Evolutionary conservation across 2,797 vertebrate species (phyloP), one percentile per base, ranked within the genome.

Genomic region (Argya squamiceps): DNA sequence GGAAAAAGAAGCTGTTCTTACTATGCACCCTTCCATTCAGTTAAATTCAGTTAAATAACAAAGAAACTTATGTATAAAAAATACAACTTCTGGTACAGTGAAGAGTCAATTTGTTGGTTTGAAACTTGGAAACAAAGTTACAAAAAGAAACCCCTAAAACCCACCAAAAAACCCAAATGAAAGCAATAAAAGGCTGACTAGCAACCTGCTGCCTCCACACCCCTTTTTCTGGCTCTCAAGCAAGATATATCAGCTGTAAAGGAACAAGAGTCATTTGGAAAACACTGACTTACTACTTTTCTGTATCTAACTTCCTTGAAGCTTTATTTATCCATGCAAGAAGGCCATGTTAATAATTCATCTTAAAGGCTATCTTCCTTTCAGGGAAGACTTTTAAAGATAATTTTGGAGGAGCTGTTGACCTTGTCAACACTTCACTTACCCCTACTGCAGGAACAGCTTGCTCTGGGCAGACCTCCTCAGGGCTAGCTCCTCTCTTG

Each of bases 51-150:
- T 63, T 71, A 58, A 77, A 47, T 34, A 64, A 13, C 23, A 34
- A 26, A 20, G 5, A 18, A 69, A 3, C 27, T 27, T 22, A 53
- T 0, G 0, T 11, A n/a, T 24, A 10, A 59, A 76, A 71, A 56
- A 30, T 19, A 36, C 5, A 60, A 12, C 10, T 76, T 73, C 49
- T 60, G 22, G 11, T 6, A 65, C 83, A 76, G 8, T 24, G 37
- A 43, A 3, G 6, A 9, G 30, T 73, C 47, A 43, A 52, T 60
- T 77, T 65, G 9, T 52, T 73, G 37, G 13, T 73, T 62, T 44
- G 36, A 44, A 65, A 52, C 8, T 27, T 60, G 73, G 50, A 91
- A 86, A 76, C 4, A 30, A 79, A 90, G 58, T 44, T 34, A 63
- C 11, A 22, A 46, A 64, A 39, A 39, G 27, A 37, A 49, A 9